Base-by-base conservation (phyloP, 92 coral and sea anemone species). In the Porites cylindrica region DNA sequence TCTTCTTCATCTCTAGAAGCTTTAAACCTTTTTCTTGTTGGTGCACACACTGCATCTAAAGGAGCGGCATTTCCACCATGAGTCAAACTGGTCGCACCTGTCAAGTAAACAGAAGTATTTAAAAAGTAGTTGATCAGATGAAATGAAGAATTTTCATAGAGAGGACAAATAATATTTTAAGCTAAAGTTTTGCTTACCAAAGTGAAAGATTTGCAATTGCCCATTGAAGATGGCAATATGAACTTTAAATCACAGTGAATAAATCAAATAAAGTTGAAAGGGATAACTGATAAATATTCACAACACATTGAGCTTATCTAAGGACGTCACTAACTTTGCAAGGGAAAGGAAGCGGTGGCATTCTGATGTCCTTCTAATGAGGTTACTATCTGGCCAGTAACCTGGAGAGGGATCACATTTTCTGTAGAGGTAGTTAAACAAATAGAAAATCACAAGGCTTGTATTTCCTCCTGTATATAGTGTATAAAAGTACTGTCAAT, bases 121-220 rank as follows among this genome's bases (percentile, higher is more conserved):
- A 24, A 24, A 24, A 24, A 80, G 86, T 77, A 80, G 90, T 24
- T 84, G 93, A 7, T 62, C 62, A 18, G 75, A 85, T 61, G 90
- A 90, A 13, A 78, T 52, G 20, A 81, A 77, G 9, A 51, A 82
- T 60, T 85, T 85, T 54, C 32, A 70, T 56, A 90, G 84, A 66
- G 18, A 14, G 1, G 67, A 19, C 6, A 11, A 11, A 11, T 62
- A 24, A 24, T 24, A 24, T 24, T 24, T 24, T 24, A 24, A 24
- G 26, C 0, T 24, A 24, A 24, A 24, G 26, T 24, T 24, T 24
- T 24, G 26, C 26, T 24, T 1, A 24, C 26, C 26, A 24, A 24
- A 24, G 26, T 24, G 26, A 24, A 24, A 24, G 26, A 24, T 24
- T 24, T 24, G 26, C 26, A 24, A 24, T 24, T 24, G 26, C 26